Evolutionary conservation across 1,140 invertebrate species (phyloP).

Genomic region (Oedothorax gibbosus): DNA sequence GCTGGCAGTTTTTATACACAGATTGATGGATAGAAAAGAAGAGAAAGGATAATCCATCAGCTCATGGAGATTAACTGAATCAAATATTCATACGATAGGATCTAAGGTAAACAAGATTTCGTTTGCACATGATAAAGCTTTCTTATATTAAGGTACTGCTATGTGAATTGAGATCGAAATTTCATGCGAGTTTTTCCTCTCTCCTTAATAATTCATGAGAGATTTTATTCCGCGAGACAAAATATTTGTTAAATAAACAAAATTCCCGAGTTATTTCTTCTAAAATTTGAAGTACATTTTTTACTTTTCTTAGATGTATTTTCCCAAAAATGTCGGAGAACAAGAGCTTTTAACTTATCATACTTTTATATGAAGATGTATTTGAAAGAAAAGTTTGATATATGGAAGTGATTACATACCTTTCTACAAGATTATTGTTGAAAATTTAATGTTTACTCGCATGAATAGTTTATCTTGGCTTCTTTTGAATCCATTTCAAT

Average conservation of each 20-base stretch:
- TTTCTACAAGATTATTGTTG: too few relatives aligned
- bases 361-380: too few relatives aligned
- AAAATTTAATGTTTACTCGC: too few relatives aligned
- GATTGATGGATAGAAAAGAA: background rate
- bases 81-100: slow-evolving; percentile 11
- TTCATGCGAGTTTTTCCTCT: background rate
- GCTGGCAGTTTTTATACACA: too few relatives aligned
- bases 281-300: too few relatives aligned
- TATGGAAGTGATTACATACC: too few relatives aligned
- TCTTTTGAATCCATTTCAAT: too few relatives aligned
- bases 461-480: too few relatives aligned
- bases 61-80: background rate
- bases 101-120: background rate
- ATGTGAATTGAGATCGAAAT: background rate
- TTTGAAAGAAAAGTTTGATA: too few relatives aligned
- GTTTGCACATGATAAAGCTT: slow-evolving; percentile 15
- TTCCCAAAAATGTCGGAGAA: too few relatives aligned
- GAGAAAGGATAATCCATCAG: background rate
- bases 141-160: background rate
- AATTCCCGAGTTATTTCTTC: background rate
- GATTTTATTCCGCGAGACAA: background rate
- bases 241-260: slow-evolving; percentile 3
- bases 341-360: too few relatives aligned
- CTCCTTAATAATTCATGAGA: slow-evolving; percentile 23
- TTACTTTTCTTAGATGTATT: too few relatives aligned